Base-by-base conservation (phyloP, 2,113 vertebrate species). In the Alosa alosa region DNA sequence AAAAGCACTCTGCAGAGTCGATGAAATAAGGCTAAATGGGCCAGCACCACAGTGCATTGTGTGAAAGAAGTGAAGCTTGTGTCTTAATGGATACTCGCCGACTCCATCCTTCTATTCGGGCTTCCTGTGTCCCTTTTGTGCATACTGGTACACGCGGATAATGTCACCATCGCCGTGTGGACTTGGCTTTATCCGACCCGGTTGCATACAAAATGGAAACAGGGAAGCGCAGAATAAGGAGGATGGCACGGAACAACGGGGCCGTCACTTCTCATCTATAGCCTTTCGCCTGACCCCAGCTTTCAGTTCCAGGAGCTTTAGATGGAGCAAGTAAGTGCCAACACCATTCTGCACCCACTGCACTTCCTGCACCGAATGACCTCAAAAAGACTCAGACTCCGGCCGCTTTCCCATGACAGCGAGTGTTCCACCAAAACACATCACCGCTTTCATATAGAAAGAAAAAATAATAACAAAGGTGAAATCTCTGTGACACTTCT, bases 41-140 rank as follows among this genome's bases (percentile, higher is more conserved):
- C 88, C 91, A 86, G 82, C 5, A 52, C n/a, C 82, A 90, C 86
- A 55, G 83, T 89, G 85, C 90, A 93, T 93, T 94, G 92, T 94
- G 88, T 83, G 89, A 89, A 92, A 87, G 91, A 94, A 95, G 90
- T 95, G 92, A 94, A 94, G 94, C 94, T 92, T 93, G 92, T 89
- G 92, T 94, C 91, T 93, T 90, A 91, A 92, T 91, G 91, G 86
- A 86, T 60, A 68, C 84, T 3, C 39, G 82, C 55, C 85, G 89
- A 57, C 72, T 78, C 10, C 72, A 36, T 31, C 72, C 82, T 75
- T 25, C 81, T 84, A 91, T 91, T 84, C 87, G 86, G 83, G 75
- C 47, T 1, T 31, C 81, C 85, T 88, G 85, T 50, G 84, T 90
- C 88, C 93, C 89, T 90, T 91, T 93, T 93, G 90, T 94, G 91